Evolutionary conservation across 2,113 vertebrate genomes (phyloP).

Genomic region (Megaceryle torquata): DNA sequence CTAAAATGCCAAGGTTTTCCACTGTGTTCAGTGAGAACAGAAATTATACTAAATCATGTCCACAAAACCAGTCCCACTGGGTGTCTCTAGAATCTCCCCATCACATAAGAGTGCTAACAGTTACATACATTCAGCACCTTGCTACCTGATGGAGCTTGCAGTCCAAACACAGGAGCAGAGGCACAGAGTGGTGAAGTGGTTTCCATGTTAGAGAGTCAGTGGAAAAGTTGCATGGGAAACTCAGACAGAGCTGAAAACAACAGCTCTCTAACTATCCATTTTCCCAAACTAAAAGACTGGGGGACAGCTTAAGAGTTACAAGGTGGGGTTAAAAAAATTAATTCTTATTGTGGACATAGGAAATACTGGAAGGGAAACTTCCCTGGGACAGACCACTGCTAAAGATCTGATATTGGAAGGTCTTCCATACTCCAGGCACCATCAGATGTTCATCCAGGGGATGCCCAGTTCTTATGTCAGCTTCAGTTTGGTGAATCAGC

Average conservation of each 20-base stretch:
- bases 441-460: neutral
- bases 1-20: neutral
- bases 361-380: neutral
- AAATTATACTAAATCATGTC: neutral
- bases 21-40: neutral
- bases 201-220: neutral
- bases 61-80: neutral
- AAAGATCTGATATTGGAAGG: neutral
- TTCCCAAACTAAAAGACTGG: neutral
- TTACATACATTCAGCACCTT: neutral
- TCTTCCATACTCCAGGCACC: neutral
- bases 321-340: neutral
- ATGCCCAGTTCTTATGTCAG: neutral
- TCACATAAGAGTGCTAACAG: neutral
- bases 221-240: neutral
- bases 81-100: neutral
- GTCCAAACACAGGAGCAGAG: neutral
- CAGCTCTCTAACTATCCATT: neutral
- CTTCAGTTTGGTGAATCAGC: neutral
- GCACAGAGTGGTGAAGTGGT: neutral
- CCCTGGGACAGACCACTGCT: neutral
- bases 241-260: neutral
- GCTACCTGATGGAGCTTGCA: neutral
- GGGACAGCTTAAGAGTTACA: neutral
- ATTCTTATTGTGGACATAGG: neutral